A percentile compares a stretch with the other conserved stretches of the same genome.
Conservation (phyloP, 2,888 invertebrate species). For the Scaptodrosophila latifasciaeformis region DNA sequence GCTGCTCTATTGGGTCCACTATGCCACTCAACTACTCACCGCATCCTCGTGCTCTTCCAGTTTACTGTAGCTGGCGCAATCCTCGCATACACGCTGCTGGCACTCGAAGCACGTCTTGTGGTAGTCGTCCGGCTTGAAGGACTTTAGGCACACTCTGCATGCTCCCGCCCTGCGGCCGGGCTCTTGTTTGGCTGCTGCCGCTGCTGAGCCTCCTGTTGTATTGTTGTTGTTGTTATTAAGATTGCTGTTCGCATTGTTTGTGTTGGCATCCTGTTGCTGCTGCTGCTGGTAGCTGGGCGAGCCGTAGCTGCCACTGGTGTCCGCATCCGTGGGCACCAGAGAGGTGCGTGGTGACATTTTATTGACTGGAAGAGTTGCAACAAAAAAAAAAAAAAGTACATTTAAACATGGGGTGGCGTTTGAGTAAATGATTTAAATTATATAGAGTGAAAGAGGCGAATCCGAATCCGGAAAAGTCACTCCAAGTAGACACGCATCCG, state of each 20-base stretch:
- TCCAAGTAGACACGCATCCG: no score
- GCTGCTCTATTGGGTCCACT: no score
- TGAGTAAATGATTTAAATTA: no score
- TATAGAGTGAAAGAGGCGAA: no score
- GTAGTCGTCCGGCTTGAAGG: conserved; percentile 91
- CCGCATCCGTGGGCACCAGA: conserved; percentile 76
- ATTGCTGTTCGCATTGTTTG: conserved; percentile 70
- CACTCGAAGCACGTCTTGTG: conserved; percentile 92
- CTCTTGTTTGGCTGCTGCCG: conserved; percentile 76
- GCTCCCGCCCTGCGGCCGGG: conserved; percentile 86
- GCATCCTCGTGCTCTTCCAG: conserved; percentile 88
- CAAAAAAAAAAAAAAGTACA: no score
- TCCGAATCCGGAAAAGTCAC: no score
- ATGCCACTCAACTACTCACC: conserved; percentile 77
- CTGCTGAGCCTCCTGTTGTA: conserved; percentile 36
- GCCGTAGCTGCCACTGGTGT: conserved; percentile 59
- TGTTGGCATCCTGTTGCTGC: conserved; percentile 73
- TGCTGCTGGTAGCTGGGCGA: conserved; percentile 68
- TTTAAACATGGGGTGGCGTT: no score
- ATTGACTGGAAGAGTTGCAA: no score
- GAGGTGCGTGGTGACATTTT: conserved; percentile 83
- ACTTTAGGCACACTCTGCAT: conserved; percentile 90
- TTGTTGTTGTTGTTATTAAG: conserved; percentile 72
- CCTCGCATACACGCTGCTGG: conserved; percentile 92
- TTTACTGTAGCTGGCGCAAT: conserved; percentile 94